Percentiles rank a stretch among this genome's conserved stretches.
Evolutionary conservation across 1,140 invertebrate species (phyloP).

Genomic region (Drosophila kohkoa): DNA sequence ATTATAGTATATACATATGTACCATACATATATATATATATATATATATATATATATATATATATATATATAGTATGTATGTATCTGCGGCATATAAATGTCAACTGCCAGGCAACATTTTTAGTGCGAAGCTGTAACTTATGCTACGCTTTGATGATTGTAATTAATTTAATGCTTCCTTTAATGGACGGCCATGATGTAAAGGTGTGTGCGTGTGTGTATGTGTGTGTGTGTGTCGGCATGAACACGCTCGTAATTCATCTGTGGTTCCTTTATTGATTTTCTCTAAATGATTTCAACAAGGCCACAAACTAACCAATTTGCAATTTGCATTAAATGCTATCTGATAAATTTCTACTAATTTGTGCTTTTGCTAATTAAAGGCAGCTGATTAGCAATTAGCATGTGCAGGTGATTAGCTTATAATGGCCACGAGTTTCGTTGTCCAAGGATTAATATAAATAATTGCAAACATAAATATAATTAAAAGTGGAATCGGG

Average conservation of each 20-base stretch:
- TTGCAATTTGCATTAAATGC: conserved; percentile 25
- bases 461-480: not conserved
- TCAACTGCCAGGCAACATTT: conserved; percentile 35
- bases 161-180: conserved; percentile 68
- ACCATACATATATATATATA: not conserved
- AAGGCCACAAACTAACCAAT: conserved; percentile 38
- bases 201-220: conserved; percentile 17
- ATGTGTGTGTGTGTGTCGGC: conserved; percentile 7
- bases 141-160: conserved; percentile 55
- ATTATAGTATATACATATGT: too few relatives aligned
- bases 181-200: conserved; percentile 41
- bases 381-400: conserved; percentile 9
- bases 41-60: not conserved
- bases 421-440: conserved; percentile 3
- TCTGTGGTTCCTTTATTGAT: conserved; percentile 58
- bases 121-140: conserved; percentile 21
- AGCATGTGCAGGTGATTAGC: conserved; percentile 3
- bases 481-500: not conserved
- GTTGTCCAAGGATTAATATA: not conserved
- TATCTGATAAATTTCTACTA: conserved; percentile 14
- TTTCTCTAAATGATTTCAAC: conserved; percentile 46
- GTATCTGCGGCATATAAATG: conserved; percentile 40
- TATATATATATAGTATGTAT: conserved; percentile 1
- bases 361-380: conserved; percentile 19
- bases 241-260: conserved; percentile 26